Percentiles rank a stretch among this genome's conserved stretches.
Evolutionary conservation across 2,797 vertebrate genomes (phyloP).

Genomic region (Nasua narica): DNA sequence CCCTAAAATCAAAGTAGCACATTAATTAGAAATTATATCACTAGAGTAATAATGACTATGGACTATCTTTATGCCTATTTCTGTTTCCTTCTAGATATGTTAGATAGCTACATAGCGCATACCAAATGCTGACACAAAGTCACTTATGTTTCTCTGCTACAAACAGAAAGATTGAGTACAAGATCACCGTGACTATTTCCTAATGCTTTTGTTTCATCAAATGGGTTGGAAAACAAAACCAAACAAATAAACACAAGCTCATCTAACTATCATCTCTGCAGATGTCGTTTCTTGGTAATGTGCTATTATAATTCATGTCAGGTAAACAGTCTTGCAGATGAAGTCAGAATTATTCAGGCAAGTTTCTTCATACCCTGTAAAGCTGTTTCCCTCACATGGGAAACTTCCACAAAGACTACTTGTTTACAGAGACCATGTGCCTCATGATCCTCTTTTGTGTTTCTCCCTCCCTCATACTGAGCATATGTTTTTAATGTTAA

Average conservation of each 20-base stretch:
- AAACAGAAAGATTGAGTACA: conserved; percentile 28
- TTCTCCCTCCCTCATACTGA: conserved; percentile 61
- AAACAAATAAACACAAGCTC: conserved; percentile 76
- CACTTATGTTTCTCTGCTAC: conserved; percentile 28
- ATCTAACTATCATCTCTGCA: conserved; percentile 76
- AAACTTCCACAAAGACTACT: conserved; percentile 70
- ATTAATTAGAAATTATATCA: conserved; percentile 9
- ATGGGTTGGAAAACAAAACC: conserved; percentile 72
- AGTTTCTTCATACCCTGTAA: conserved; percentile 58
- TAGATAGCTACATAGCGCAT: neutral
- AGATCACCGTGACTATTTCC: conserved; percentile 50
- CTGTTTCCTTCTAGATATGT: neutral
- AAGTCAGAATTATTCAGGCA: conserved; percentile 70
- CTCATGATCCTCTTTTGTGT: conserved; percentile 69
- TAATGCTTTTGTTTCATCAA: conserved; percentile 71
- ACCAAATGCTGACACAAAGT: conserved; percentile 1
- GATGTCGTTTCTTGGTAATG: conserved; percentile 71
- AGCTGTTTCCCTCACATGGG: conserved; percentile 62
- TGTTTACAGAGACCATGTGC: conserved; percentile 73
- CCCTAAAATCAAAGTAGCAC: conserved; percentile 7
- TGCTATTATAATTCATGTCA: conserved; percentile 76
- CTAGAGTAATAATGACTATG: neutral
- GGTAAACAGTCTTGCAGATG: conserved; percentile 71
- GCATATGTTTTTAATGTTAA: conserved; percentile 80
- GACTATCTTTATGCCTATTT: neutral